Evolutionary conservation across 2,113 vertebrate genomes (phyloP).

Genomic region (Bujurquina vittata): DNA sequence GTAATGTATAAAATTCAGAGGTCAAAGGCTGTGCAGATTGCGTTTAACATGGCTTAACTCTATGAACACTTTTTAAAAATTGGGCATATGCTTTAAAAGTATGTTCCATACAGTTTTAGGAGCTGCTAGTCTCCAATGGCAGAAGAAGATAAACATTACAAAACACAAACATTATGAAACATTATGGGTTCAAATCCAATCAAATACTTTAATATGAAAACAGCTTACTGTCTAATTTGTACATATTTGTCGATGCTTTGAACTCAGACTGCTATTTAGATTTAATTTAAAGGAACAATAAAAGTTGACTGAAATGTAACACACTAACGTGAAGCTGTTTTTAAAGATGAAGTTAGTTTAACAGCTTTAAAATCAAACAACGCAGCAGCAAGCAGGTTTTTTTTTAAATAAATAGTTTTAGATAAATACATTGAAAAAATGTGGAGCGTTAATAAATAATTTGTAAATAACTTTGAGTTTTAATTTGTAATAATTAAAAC

Average conservation of each 20-base stretch:
- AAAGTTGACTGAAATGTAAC: neutral
- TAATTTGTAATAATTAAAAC: neutral
- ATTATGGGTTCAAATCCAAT: neutral
- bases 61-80: neutral
- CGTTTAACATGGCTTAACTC: neutral
- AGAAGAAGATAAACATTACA: neutral
- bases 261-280: neutral
- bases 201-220: neutral
- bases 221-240: neutral
- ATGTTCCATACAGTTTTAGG: neutral
- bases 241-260: neutral
- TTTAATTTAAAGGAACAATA: neutral
- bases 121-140: neutral
- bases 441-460: neutral
- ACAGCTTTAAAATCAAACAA: neutral
- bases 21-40: neutral
- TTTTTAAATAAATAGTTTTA: neutral
- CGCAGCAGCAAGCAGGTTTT: neutral
- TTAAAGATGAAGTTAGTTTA: neutral
- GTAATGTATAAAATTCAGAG: neutral
- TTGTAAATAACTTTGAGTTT: too few relatives aligned
- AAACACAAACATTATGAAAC: neutral
- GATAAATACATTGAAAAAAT: slow-evolving; percentile 19
- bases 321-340: neutral
- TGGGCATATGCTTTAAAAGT: neutral